These are phyloP conservation scores for Trichopria drosophilae DNA, from an alignment of 2,888 invertebrate species.

Conservation along the genomic window DNA sequence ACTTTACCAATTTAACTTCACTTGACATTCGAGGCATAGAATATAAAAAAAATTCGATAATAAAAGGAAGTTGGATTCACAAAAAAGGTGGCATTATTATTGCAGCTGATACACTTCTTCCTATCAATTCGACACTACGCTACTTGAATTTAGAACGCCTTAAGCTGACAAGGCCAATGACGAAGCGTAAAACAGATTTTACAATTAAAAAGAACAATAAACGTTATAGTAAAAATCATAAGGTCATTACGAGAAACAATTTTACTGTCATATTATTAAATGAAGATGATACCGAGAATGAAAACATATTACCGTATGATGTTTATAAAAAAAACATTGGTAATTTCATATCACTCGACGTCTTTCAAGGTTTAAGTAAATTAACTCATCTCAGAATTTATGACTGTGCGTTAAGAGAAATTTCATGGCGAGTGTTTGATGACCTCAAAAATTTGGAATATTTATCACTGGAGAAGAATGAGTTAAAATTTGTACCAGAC, in stretches of 20 bases:
- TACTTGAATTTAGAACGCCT: conserved; percentile 50
- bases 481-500: conserved; percentile 67
- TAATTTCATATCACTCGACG: conserved; percentile 59
- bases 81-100: conserved; percentile 43
- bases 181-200: conserved; percentile 46
- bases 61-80: conserved; percentile 23
- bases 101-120: conserved; percentile 46
- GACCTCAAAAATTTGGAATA: conserved; percentile 65
- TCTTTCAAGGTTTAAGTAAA: conserved; percentile 60
- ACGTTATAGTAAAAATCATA: conserved; percentile 9
- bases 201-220: conserved; percentile 45
- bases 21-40: conserved; percentile 66
- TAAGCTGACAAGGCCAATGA: conserved; percentile 42
- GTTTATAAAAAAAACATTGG: conserved; percentile 62
- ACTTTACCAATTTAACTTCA: conserved; percentile 62
- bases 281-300: conserved; percentile 23
- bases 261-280: too few relatives aligned
- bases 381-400: conserved; percentile 66
- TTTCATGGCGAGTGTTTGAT: conserved; percentile 73
- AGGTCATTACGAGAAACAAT: conserved; percentile 20
- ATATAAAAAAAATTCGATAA: conserved; percentile 30
- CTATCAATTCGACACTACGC: conserved; percentile 44
- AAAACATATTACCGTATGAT: conserved; percentile 67
- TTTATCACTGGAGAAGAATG: conserved; percentile 68
- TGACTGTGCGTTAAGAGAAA: conserved; percentile 64